Evolutionary conservation across 2,888 invertebrate genomes (phyloP).

Genomic region (Agrilus biguttatus): DNA sequence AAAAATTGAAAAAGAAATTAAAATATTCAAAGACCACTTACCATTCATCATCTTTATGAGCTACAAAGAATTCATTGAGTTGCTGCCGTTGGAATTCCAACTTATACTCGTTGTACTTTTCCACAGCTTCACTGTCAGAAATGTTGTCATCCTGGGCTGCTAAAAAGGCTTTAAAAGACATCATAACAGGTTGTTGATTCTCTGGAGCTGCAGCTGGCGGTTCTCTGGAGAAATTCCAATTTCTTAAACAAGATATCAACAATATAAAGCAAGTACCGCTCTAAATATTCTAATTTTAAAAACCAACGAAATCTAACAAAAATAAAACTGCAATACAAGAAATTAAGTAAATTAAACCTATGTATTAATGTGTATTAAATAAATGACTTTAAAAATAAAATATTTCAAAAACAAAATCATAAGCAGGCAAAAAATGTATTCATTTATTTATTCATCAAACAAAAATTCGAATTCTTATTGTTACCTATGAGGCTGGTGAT

Average conservation of each 20-base stretch:
- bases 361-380: background rate
- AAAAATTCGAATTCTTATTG: constrained; percentile 2
- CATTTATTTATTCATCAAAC: background rate
- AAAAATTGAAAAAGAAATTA: background rate
- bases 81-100: constrained; percentile 92
- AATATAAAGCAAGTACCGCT: background rate
- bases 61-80: constrained; percentile 95
- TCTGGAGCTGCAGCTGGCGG: constrained; percentile 26
- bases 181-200: constrained; percentile 81
- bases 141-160: constrained; percentile 95
- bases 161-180: constrained; percentile 93
- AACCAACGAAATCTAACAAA: constrained; percentile 1
- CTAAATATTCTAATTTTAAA: background rate
- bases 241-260: constrained; percentile 19
- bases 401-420: too few relatives aligned
- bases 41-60: constrained; percentile 99
- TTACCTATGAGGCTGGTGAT: constrained; percentile 39
- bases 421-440: too few relatives aligned
- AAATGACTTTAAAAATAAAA: too few relatives aligned
- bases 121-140: constrained; percentile 90
- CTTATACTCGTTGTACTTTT: constrained; percentile 97
- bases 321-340: background rate
- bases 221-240: constrained; percentile 36
- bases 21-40: constrained; percentile 36
- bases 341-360: background rate